Percentiles rank a stretch among this genome's conserved stretches.
Conservation (phyloP, 2,888 invertebrate genomes). For the Coecobrya sp. region DNA sequence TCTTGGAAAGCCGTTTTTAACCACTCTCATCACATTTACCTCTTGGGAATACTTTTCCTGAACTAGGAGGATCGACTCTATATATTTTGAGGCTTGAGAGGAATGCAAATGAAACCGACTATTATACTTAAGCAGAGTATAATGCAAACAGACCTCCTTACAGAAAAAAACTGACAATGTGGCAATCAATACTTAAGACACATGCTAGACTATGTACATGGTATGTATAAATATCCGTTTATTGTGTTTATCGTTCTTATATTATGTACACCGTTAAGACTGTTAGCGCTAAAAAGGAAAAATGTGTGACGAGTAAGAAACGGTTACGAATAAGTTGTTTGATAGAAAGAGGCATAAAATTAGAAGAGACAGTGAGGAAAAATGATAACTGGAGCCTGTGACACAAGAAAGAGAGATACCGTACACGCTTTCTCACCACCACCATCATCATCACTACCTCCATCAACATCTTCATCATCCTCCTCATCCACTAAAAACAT, state of each 20-base stretch:
- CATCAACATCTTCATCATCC: constrained; percentile 34
- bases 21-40: neutral
- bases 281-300: constrained; percentile 3
- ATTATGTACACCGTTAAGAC: constrained; percentile 1
- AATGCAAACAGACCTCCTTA: neutral
- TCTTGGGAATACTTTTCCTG: neutral
- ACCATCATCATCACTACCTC: neutral
- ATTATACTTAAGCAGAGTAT: neutral
- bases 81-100: neutral
- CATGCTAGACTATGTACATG: neutral
- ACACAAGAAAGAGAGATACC: constrained; percentile 26
- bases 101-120: constrained; percentile 29
- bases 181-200: neutral
- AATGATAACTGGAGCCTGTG: constrained; percentile 36
- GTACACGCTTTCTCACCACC: constrained; percentile 39
- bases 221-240: neutral
- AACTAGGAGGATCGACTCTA: neutral
- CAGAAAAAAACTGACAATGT: constrained; percentile 17
- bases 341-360: constrained; percentile 42
- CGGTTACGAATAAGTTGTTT: constrained; percentile 36
- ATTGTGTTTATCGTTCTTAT: constrained; percentile 20
- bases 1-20: constrained; percentile 12
- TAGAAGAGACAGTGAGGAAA: constrained; percentile 34
- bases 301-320: constrained; percentile 27
- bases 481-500: constrained; percentile 18